These are phyloP conservation scores for Oreochromis mossambicus DNA, from an alignment of 2,797 vertebrate genomes.

Conservation along the genomic window DNA sequence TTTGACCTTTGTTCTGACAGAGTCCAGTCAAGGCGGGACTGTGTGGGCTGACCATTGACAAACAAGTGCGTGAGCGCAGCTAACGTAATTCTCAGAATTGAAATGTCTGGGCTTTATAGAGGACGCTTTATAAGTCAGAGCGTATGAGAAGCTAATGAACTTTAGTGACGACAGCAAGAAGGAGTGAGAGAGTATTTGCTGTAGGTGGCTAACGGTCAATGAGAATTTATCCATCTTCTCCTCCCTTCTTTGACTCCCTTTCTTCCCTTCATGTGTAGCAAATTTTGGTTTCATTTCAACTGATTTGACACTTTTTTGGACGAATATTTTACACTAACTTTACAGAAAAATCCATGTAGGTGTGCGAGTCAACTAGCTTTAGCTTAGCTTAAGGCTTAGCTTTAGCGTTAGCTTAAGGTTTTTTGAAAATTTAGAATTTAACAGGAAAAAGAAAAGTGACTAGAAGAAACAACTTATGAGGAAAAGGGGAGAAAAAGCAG, in stretches of 20 bases:
- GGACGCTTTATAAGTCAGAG: conserved; percentile 20
- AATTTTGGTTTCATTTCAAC: neutral
- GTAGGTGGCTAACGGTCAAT: conserved; percentile 26
- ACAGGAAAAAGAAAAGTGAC: neutral
- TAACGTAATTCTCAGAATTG: conserved; percentile 10
- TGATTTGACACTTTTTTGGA: neutral
- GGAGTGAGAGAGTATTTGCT: conserved; percentile 12
- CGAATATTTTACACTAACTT: neutral
- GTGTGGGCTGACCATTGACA: conserved; percentile 52
- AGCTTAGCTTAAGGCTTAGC: neutral
- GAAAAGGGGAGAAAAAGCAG: neutral
- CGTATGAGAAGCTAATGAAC: conserved; percentile 43
- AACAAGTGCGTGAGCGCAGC: conserved; percentile 30
- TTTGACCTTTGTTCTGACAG: conserved; percentile 38
- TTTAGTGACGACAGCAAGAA: conserved; percentile 34
- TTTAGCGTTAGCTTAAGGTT: neutral
- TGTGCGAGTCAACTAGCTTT: fast-evolving
- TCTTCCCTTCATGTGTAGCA: neutral
- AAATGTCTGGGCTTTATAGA: conserved; percentile 18
- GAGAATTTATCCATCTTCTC: neutral
- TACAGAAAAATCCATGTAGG: neutral
- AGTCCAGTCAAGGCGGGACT: conserved; percentile 32
- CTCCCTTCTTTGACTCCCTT: neutral
- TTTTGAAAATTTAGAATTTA: neutral
- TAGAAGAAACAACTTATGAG: neutral